Base-by-base conservation (phyloP, 2,888 invertebrate genomes). In the Ctenicera cuprea region DNA sequence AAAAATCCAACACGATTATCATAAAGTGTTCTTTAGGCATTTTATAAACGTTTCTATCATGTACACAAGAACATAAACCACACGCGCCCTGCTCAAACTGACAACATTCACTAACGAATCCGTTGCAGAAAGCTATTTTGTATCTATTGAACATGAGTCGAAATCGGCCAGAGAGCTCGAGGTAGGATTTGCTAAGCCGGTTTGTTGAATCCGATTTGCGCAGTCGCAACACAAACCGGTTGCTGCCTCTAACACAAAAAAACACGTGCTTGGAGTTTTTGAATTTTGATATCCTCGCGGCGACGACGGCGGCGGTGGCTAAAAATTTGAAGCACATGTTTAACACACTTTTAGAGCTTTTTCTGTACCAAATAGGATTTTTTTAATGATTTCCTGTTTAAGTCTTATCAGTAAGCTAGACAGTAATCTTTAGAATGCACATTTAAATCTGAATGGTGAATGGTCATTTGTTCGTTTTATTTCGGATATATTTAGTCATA, bases 161-260 rank as follows among this genome's bases (percentile, higher is more conserved):
- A 70, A 70, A 63, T 70, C 70, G 62, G 61, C 18, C 62, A 57
- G 48, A 33, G 48, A 33, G 41, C 8, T 41, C 38, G 38, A 62
- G 62, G 62, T 62, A 62, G 45, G 57, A 48, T 70, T 70, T 70
- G 70, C 70, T 70, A 30, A 63, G 70, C 70, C 70, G 70, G 70
- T 70, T 70, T 62, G 26, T 54, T 52, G 50, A 41, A 30, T 41
- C 33, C 22, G 7, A 26, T 50, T 16, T 63, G 43, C 70, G 70
- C 70, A 70, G 52, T 12, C 70, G 70, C 70, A 26, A 8, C n/a
- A 4, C 12, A 14, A 61, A 52, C 62, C 54, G 52, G 52, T 52
- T 62, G 43, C 41, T 26, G 26, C 5, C 26, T 26, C 22, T 8
- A 8, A 12, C 18, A 22, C 5, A 45, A 62, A 62, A 59, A 41